phyloP scores from a whole-genome alignment of 2,797 vertebrate species.

The Spinus pinus region DNA sequence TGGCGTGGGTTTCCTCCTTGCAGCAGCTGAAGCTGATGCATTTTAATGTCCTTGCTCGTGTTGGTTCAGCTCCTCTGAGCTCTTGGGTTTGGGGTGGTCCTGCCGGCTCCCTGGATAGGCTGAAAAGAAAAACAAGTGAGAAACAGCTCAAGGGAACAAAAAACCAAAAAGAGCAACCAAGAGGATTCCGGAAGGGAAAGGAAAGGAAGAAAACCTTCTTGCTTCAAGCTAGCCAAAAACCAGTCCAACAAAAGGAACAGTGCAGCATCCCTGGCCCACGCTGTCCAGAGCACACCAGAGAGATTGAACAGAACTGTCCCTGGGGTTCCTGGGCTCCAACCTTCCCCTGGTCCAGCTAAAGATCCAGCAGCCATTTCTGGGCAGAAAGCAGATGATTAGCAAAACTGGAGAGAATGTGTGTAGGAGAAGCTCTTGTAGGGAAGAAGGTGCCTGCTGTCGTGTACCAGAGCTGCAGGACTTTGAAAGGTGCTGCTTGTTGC shows the following conservation, averaged over 20 bases:
- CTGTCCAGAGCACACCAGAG: not conserved
- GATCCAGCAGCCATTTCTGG: not conserved
- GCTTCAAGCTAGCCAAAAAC: not conserved
- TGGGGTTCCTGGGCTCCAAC: no score
- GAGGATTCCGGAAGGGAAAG: not conserved
- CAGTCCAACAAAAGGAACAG: not conserved
- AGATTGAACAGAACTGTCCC: no score
- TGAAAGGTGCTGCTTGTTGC: not conserved
- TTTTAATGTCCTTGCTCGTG: not conserved
- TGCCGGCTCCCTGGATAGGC: fast-evolving
- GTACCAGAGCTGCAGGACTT: not conserved
- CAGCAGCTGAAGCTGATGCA: not conserved
- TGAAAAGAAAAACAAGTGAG: not conserved
- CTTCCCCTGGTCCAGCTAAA: not conserved
- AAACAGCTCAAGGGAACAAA: no score
- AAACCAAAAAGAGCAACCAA: no score
- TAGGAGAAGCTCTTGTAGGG: not conserved
- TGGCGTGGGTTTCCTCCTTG: not conserved
- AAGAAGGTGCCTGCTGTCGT: not conserved
- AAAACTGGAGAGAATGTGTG: not conserved
- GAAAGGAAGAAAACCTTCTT: not conserved
- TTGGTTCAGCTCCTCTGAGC: not conserved
- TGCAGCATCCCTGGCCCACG: not conserved
- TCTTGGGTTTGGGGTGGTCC: not conserved
- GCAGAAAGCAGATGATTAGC: not conserved